Evolutionary conservation across 2,113 vertebrate species (phyloP).

Genomic region (Salminus brasiliensis): DNA sequence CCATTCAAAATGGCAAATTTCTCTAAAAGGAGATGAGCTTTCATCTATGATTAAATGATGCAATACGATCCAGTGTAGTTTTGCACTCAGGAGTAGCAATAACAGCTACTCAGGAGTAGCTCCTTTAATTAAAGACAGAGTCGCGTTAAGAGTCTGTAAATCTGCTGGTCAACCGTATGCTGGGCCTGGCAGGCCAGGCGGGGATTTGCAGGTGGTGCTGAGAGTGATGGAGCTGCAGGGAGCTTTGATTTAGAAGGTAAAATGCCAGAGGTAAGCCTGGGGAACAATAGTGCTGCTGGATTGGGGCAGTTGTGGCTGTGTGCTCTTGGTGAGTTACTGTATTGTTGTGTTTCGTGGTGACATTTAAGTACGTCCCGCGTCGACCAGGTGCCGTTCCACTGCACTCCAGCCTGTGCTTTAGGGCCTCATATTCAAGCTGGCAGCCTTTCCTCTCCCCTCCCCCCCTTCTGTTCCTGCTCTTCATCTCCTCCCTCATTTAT

Average conservation of each 20-base stretch:
- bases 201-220: neutral
- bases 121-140: constrained; percentile 16
- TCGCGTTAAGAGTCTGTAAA: neutral
- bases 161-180: neutral
- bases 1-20: no score
- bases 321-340: neutral
- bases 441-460: neutral
- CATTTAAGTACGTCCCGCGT: neutral
- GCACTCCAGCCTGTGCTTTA: neutral
- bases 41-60: no score
- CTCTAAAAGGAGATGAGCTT: no score
- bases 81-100: no score
- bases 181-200: neutral
- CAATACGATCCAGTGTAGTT: no score
- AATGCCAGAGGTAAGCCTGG: constrained; percentile 11
- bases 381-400: neutral
- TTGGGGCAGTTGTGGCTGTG: neutral
- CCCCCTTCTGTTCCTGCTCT: neutral
- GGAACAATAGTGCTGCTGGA: neutral
- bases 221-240: neutral
- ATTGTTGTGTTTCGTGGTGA: neutral
- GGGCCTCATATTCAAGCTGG: neutral
- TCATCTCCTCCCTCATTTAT: constrained; percentile 10
- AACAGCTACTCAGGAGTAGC: neutral
- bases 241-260: constrained; percentile 17